Evolutionary conservation across 2,888 invertebrate genomes (phyloP), one percentile per base, ranked within the genome.

Genomic region (Drosophila nigricruria): DNA sequence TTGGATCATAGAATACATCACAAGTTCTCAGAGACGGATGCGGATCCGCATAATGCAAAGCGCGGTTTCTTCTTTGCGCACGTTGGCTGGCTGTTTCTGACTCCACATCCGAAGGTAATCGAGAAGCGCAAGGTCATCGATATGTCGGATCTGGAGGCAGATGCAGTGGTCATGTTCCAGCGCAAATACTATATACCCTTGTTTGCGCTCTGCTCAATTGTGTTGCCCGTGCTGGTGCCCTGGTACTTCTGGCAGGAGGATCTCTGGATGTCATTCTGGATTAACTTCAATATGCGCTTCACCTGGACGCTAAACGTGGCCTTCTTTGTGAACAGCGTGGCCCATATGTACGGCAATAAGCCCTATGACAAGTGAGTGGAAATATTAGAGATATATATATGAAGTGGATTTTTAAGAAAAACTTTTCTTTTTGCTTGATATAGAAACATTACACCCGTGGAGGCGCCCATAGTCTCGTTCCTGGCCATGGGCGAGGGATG

Each of bases 281-380:
- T 98, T 10, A 96, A 96, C 88, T 97, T 97, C 91, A 95, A 97
- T 73, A 94, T 96, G 79, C 95, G 98, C 54, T 98, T 98, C 93
- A 96, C 96, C 60, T 94, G 96, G 75, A 97, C 96, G 0, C 94
- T 99, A 10, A 97, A 99, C 93, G 96, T 97, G 79, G 98, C 98
- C 1, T 99, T 97, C 94, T 95, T 96, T 86, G 98, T 98, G n/a
- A 98, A 98, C 92, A 98, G 97, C 91, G 96, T 97, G 14, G 98
- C 98, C 0, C 98, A 98, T 92, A 95, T 97, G 94, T 98, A 96
- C 95, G 98, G 98, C n/a, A 95, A 96, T 82, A 96, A 96, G 90
- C 98, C 98, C 0, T 98, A 98, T 91, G 98, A 98, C 93, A 96
- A 94, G 96, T 96, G 91, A 93, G 94, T 92, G 2, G 2, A 18